Percentiles rank a stretch among this genome's conserved stretches.
Evolutionary conservation across 2,113 vertebrate species (phyloP).

Genomic region (Erinaceus europaeus): DNA sequence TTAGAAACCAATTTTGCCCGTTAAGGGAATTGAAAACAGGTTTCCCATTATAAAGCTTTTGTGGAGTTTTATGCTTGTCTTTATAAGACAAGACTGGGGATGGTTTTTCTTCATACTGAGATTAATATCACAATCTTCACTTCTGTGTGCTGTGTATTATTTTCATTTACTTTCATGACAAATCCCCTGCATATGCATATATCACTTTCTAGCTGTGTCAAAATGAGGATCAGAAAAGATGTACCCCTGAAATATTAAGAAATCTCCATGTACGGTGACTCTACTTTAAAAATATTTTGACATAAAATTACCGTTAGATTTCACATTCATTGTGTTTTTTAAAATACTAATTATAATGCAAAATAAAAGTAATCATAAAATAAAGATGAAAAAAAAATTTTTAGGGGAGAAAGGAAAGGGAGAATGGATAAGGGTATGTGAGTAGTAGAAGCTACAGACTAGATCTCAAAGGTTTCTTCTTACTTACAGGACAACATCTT

Average conservation of each 20-base stretch:
- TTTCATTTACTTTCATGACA: constrained; percentile 21
- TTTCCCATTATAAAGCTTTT: background rate
- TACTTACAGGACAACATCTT: no score
- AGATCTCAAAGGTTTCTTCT: no score
- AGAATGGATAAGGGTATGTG: background rate
- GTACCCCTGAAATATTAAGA: background rate
- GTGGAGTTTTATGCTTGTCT: background rate
- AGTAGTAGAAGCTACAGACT: background rate
- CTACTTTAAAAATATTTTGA: background rate
- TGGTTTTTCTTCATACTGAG: background rate
- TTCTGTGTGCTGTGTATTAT: background rate
- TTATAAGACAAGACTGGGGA: background rate
- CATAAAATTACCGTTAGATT: no score
- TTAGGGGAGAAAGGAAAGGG: background rate
- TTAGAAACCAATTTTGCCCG: constrained; percentile 44
- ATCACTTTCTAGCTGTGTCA: background rate
- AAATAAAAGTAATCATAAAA: no score
- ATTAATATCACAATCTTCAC: background rate
- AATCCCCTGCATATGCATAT: background rate
- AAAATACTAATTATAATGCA: no score
- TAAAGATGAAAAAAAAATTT: no score
- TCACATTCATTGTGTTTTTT: no score
- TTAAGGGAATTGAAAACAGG: background rate
- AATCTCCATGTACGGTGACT: background rate
- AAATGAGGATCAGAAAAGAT: background rate